A percentile compares a stretch with the other conserved stretches of the same genome.
Conservation (phyloP, 2,113 vertebrate species). For the Paratilapia polleni region DNA sequence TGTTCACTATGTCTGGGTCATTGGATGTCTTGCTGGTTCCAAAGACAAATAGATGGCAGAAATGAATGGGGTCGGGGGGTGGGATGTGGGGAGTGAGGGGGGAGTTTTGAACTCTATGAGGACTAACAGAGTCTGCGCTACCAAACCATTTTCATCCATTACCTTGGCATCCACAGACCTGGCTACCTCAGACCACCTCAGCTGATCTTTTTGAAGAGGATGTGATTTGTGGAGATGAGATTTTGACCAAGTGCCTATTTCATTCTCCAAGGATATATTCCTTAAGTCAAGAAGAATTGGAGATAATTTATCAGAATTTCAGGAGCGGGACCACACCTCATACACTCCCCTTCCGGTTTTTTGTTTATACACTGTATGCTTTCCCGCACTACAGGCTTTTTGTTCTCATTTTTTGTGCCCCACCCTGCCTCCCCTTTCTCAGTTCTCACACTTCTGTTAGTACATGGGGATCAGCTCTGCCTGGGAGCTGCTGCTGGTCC, state of each 20-base stretch:
- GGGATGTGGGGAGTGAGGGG: neutral
- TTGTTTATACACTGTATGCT: too few relatives aligned
- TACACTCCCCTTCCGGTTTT: too few relatives aligned
- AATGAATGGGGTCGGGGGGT: neutral
- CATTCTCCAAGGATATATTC: neutral
- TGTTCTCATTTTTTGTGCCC: too few relatives aligned
- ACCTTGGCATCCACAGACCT: slow-evolving; percentile 48
- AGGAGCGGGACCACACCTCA: too few relatives aligned
- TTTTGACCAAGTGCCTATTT: neutral
- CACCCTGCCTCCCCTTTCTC: too few relatives aligned
- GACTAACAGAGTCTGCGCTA: slow-evolving; percentile 33
- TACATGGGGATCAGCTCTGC: too few relatives aligned
- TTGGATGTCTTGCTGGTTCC: slow-evolving; percentile 30
- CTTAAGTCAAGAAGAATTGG: neutral
- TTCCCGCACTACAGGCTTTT: too few relatives aligned
- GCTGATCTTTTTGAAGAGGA: slow-evolving; percentile 10
- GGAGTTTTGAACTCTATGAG: slow-evolving; percentile 34
- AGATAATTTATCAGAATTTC: too few relatives aligned
- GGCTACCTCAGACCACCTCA: slow-evolving; percentile 24
- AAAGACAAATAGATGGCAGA: slow-evolving; percentile 33
- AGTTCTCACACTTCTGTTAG: too few relatives aligned
- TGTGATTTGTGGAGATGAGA: neutral
- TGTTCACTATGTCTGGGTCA: slow-evolving; percentile 13
- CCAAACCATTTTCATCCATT: slow-evolving; percentile 52
- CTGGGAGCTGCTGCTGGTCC: too few relatives aligned